Conservation (phyloP, 2,888 invertebrate species). For the Galeruca laticollis region DNA sequence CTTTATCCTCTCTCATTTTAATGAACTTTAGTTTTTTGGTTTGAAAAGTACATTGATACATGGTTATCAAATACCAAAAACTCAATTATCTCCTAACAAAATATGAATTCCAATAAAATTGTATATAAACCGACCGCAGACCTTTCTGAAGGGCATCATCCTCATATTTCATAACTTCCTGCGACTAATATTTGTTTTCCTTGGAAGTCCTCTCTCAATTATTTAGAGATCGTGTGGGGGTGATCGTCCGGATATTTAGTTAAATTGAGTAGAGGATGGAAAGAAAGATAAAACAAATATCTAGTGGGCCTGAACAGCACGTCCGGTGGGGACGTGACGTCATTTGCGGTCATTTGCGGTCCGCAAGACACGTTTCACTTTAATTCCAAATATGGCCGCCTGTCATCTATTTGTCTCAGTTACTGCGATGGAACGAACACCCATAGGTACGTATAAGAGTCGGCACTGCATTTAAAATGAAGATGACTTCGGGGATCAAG, state of each 20-base stretch:
- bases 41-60: too few species aligned
- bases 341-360: constrained; percentile 66
- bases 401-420: constrained; percentile 64
- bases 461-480: constrained; percentile 58
- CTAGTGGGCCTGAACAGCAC: constrained; percentile 65
- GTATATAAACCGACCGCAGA: not conserved
- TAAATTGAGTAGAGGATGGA: constrained; percentile 51
- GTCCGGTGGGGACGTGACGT: constrained; percentile 64
- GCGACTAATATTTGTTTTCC: constrained; percentile 38
- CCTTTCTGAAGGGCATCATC: constrained; percentile 4
- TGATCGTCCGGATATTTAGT: constrained; percentile 55
- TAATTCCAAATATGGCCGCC: constrained; percentile 61
- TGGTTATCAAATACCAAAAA: not conserved
- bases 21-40: too few species aligned
- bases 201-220: constrained; percentile 42
- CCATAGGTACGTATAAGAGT: constrained; percentile 41
- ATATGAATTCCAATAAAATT: not conserved
- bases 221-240: constrained; percentile 48
- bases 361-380: constrained; percentile 67
- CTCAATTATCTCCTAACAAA: not conserved
- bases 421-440: constrained; percentile 56
- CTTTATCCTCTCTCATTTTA: too few species aligned
- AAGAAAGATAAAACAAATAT: constrained; percentile 56
- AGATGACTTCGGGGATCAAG: constrained; percentile 47
- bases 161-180: constrained; percentile 26